Percentiles rank a stretch among this genome's conserved stretches.
Evolutionary conservation across 2,888 invertebrate species (phyloP).

Genomic region (Philaethria dido): DNA sequence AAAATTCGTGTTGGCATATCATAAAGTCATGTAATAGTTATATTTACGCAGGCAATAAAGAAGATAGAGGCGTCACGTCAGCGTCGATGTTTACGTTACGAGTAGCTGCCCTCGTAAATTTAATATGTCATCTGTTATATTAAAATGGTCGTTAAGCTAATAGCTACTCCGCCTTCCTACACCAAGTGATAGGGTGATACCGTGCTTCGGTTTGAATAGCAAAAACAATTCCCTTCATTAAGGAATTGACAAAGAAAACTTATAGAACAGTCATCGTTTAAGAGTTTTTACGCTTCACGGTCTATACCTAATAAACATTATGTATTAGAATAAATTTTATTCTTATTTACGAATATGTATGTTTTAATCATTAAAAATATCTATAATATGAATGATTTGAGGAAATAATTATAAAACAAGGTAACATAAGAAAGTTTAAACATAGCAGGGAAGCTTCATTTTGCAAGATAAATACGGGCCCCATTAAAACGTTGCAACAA

Average conservation of each 20-base stretch:
- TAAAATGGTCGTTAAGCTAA: conserved; percentile 83
- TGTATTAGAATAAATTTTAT: no score
- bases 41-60: conserved; percentile 78
- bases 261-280: not conserved
- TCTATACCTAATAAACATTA: not conserved
- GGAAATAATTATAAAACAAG: conserved; percentile 38
- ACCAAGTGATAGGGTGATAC: conserved; percentile 69
- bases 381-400: conserved; percentile 21
- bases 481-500: conserved; percentile 73
- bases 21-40: conserved; percentile 75
- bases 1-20: conserved; percentile 69
- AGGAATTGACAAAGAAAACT: conserved; percentile 46
- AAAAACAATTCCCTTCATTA: conserved; percentile 46
- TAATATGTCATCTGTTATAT: conserved; percentile 82
- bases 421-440: conserved; percentile 48
- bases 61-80: conserved; percentile 76
- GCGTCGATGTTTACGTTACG: conserved; percentile 67
- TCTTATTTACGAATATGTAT: not conserved
- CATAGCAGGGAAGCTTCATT: conserved; percentile 62
- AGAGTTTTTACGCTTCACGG: not conserved
- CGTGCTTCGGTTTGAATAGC: conserved; percentile 62
- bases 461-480: conserved; percentile 69
- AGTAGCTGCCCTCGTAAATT: conserved; percentile 80
- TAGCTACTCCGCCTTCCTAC: conserved; percentile 73
- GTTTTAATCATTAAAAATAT: not conserved